Base-by-base conservation (phyloP, 1,140 invertebrate species). In the Drosophila guanche region DNA sequence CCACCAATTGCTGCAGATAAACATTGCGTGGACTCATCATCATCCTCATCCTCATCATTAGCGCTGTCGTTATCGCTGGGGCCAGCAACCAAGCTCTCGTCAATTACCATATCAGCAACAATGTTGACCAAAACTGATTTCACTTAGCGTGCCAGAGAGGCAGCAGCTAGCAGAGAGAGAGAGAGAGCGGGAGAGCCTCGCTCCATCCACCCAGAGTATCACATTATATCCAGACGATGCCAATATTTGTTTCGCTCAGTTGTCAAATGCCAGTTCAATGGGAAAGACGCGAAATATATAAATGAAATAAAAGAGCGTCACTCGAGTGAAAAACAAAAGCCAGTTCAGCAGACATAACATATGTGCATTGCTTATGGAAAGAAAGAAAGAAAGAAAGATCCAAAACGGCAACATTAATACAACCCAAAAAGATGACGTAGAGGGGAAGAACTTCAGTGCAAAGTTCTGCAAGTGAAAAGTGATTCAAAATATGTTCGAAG, bases 101-200 rank as follows among this genome's bases (percentile, higher is more conserved):
- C 73, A 81, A 77, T 81, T 81, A 77, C 62, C 78, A 76, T 81
- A 74, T 83, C 45, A 77, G 79, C 79, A 53, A 60, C 59, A 81
- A 68, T 72, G 59, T 75, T 60, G 55, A 51, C 70, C 58, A 61
- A 73, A 84, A 68, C 76, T 48, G 74, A 83, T 77, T 81, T 73
- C 72, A 67, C 53, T 55, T 53, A 59, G 33, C 62, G 65, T 67
- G 56, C 73, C 52, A 8, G 50, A 12, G 23, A 52, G 25, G 20
- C 54, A 53, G 59, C 16, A 0, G 16, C 16, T 20, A 55, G 42
- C 12, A 46, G 60, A 29, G 27, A 29, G 61, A 50, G 45, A 33
- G 23, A 42, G 22, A 63, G 45, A 53, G 65, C 47, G 25, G 29
- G 41, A 42, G 46, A 5, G 16, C 16, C 16, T 1, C 16, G 16